Conservation (phyloP, 2,888 invertebrate species). For the Drosophila hamatofila region DNA sequence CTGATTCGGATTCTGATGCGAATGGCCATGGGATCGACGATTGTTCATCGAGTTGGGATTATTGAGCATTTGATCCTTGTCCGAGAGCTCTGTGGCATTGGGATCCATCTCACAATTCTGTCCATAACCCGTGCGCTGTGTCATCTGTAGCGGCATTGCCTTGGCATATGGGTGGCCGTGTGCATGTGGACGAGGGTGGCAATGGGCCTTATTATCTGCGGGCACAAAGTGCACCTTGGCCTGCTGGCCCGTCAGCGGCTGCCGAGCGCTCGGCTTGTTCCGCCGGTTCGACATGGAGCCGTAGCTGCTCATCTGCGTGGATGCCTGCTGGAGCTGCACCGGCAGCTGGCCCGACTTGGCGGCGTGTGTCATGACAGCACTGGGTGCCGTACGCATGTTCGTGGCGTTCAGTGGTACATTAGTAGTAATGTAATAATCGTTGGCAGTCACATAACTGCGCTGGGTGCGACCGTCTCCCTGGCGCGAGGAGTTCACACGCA, state of each 20-base stretch:
- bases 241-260: slow-evolving; percentile 16
- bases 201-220: slow-evolving; percentile 27
- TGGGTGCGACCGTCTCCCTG: slow-evolving; percentile 58
- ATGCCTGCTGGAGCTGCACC: slow-evolving; percentile 15
- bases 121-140: slow-evolving; percentile 47
- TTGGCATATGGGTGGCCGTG: slow-evolving; percentile 39
- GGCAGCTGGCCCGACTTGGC: slow-evolving; percentile 31
- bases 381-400: slow-evolving; percentile 44
- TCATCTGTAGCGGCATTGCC: slow-evolving; percentile 26
- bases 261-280: slow-evolving; percentile 47
- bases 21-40: slow-evolving; percentile 32
- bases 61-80: slow-evolving; percentile 49
- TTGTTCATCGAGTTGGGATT: slow-evolving; percentile 16
- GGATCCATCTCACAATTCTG: slow-evolving; percentile 29
- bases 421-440: slow-evolving; percentile 70
- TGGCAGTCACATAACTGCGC: slow-evolving; percentile 66
- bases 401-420: slow-evolving; percentile 60
- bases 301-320: slow-evolving; percentile 37
- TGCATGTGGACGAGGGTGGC: slow-evolving; percentile 28
- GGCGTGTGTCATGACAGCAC: slow-evolving; percentile 10
- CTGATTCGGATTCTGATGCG: slow-evolving; percentile 16
- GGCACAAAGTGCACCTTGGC: slow-evolving; percentile 53
- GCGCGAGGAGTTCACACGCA: slow-evolving; percentile 55
- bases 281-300: slow-evolving; percentile 50
- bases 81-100: slow-evolving; percentile 38